Base-by-base conservation (phyloP, 2,113 vertebrate genomes). In the Pomatorhinus ruficollis region DNA sequence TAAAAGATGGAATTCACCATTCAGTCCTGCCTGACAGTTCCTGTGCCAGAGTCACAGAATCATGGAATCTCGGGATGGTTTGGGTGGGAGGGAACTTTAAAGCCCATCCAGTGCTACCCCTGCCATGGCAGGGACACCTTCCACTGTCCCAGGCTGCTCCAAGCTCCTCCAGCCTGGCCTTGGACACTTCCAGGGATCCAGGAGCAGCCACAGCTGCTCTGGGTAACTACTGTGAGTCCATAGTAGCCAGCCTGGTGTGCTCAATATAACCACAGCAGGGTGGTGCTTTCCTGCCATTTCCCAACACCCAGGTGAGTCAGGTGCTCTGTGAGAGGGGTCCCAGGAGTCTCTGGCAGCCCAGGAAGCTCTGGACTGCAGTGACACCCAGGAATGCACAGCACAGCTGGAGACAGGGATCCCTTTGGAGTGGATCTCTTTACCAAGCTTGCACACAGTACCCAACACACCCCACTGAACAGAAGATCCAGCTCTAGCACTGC, bases 101-200 rank as follows among this genome's bases (percentile, higher is more conserved):
- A 77, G 22, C 21, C 8, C 31, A 42, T 5, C 40, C 40, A 35
- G 9, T 77, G 2, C 63, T 10, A 42, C 31, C 6, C 5, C 21
- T 69, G 54, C 54, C 40, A 31, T 11, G 40, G 30, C 63, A 83
- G 21, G 47, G 54, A 49, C 47, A 35, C 21, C 35, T 70, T 1
- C 49, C 54, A 56, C 31, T 31, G 0, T 25, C 30, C 40, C 70
- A 61, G 21, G 3, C 0, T 40, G n/a, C 40, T 83, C 87, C 87
- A 25, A 83, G n/a, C n/a, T 39, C 39, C 0, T 68, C 45, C 39
- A 61, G 0, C 11, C n/a, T 54, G 61, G 30, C 21, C 30, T 61
- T 27, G 61, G 53, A 2, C 39, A n/a, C 16, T 68, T 0, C n/a
- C 24, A 61, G 68, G 37, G 52, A 33, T 59, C 47, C 66, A 37